phyloP scores from a whole-genome alignment of 2,113 vertebrate species.

The Meriones unguiculatus region DNA sequence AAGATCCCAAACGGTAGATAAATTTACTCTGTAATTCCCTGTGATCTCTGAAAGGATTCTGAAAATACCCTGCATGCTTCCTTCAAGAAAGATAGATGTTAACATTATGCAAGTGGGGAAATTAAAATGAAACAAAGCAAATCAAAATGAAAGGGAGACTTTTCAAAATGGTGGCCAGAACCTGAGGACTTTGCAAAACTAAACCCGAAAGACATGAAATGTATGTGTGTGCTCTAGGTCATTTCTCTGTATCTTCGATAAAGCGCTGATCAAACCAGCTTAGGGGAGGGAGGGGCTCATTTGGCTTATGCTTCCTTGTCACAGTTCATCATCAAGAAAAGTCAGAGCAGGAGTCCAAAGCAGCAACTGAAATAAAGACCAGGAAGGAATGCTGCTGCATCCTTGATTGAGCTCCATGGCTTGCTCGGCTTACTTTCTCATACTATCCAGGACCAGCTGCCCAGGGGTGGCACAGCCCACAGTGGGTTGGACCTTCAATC shows the following conservation, averaged over 20 bases:
- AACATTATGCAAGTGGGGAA: neutral
- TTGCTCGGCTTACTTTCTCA: neutral
- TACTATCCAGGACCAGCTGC: neutral
- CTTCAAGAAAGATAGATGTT: neutral
- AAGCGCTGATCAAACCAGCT: neutral
- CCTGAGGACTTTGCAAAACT: neutral
- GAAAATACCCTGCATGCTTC: neutral
- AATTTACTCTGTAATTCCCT: slow-evolving; percentile 49
- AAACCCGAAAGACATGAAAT: slow-evolving; percentile 7
- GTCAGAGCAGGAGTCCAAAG: neutral
- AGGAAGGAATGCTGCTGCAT: neutral
- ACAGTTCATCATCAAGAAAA: neutral
- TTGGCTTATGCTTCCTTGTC: neutral
- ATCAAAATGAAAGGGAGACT: neutral
- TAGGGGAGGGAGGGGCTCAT: neutral
- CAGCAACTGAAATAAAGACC: neutral
- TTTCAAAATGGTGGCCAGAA: neutral
- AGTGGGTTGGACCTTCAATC: neutral
- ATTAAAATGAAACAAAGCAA: slow-evolving; percentile 4
- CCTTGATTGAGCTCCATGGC: neutral
- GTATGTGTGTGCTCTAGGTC: neutral
- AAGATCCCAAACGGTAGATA: slow-evolving; percentile 34
- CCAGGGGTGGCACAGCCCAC: neutral
- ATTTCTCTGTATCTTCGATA: neutral
- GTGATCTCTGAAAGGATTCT: neutral